Evolutionary conservation across 2,113 vertebrate genomes (phyloP), one percentile per base, ranked within the genome.

Genomic region (Podiceps cristatus): DNA sequence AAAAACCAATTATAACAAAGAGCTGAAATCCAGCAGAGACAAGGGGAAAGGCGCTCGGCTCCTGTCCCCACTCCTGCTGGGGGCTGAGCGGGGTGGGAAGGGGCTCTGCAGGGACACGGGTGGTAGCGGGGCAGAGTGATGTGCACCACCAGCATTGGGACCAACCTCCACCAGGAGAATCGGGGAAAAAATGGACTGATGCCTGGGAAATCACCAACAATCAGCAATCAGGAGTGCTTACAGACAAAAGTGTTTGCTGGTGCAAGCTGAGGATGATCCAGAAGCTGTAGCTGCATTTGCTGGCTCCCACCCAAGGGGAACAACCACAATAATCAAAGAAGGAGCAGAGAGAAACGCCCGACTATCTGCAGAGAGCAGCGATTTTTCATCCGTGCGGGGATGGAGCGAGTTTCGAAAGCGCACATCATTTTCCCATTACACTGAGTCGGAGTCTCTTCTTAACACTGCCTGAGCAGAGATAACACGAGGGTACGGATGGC

Each of bases 361-460:
- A 35, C 72, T 92, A 69, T 86, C 89, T 90, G 87, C 74, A 74
- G 78, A 71, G 56, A 93, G 63, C 93, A 90, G 67, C 0, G 2
- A 94, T 85, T 93, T 90, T 62, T 90, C 77, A 83, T 72, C 67
- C 7, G 8, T 3, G 1, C 1, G 0, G 55, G 74, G 67, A 95
- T 37, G 67, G 82, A 80, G 73, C 1, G 4, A 60, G 44, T 75
- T 92, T 78, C 42, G 15, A 53, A 66, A 92, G 67, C 3, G 3
- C 63, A n/a, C 87, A 88, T 88, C 84, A 55, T 90, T 75, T 84
- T 89, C 83, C 83, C 76, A 37, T 95, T 94, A 86, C 71, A 58
- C 42, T 7, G 35, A 86, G 71, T 52, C 1, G 1, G 17, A 95
- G 67, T 44, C 58, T 86, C 86, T 84, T 53, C 83, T 50, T 66